Conservation (phyloP, 1,140 invertebrate genomes). For the Meloidogyne exigua region DNA sequence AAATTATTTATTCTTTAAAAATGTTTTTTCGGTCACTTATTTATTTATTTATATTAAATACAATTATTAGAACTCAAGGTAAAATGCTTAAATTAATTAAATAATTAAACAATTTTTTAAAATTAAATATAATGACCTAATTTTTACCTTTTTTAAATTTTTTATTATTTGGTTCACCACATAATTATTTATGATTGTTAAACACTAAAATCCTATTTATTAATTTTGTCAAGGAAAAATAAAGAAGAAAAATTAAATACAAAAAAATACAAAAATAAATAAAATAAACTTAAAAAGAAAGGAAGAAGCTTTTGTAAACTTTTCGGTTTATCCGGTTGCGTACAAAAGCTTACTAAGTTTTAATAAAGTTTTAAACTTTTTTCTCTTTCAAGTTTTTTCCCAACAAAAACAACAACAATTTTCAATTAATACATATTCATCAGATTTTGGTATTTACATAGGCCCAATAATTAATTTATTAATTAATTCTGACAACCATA, state of each 20-base stretch:
- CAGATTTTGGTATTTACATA: constrained; percentile 12
- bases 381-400: not conserved
- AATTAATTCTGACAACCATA: not conserved
- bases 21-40: not conserved
- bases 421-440: not conserved
- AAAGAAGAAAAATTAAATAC: not conserved
- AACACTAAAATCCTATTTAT: not conserved
- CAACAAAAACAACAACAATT: not conserved
- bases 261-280: not conserved
- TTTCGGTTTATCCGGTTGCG: no score
- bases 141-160: not conserved
- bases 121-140: not conserved
- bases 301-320: no score
- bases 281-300: no score
- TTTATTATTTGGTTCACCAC: not conserved
- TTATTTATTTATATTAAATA: not conserved
- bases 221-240: not conserved
- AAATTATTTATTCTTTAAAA: not conserved
- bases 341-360: no score
- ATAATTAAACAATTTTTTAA: no score
- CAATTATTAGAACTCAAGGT: not conserved
- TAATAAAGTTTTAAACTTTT: no score
- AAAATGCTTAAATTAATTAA: not conserved
- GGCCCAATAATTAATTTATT: constrained; percentile 1
- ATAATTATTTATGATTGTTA: not conserved